Base-by-base conservation (phyloP, 2,113 vertebrate genomes). In the Engystomops pustulosus region DNA sequence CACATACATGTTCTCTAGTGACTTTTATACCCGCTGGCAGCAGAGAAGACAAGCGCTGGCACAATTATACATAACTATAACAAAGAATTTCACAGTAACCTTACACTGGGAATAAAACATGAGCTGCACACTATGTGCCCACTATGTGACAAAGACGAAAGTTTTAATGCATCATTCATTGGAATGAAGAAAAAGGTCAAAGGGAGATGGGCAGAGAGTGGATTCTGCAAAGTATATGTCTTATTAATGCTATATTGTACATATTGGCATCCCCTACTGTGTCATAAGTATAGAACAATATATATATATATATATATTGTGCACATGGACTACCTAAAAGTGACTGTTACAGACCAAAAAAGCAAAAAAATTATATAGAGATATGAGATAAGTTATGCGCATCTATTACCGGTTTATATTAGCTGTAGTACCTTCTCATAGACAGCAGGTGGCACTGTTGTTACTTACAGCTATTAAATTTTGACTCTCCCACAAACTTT, bases 71-170 rank as follows among this genome's bases (percentile, higher is more conserved):
- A n/a, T 55, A 36, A 77, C 47, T 55, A 3, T n/a, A 3, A 12
- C 9, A 58, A 55, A 77, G 74, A 55, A 77, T 77, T 58, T 77
- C 51, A 58, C 74, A 38, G 74, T 55, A 77, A 77, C 74, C 51
- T 23, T 38, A 55, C 32, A 51, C 49, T 23, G 51, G 51, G 51
- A 58, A 77, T 58, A 77, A 77, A 77, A 58, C 7, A 38, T 38
- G 74, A 58, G 36, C 74, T 38, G 74, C 14, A 77, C 74, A 77
- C 51, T 38, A 36, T 77, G 74, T 77, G 47, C 74, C 74, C n/a
- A n/a, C 34, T 77, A 53, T 55, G 51, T 34, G 47, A 76, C 18
- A 18, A 34, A 76, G 47, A 36, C 17, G 9, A n/a, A 36, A 12
- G 47, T 77, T 23, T 10, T 58, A 41, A 41, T 41, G 34, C 75